Evolutionary conservation across 1,140 invertebrate genomes (phyloP), one percentile per base, ranked within the genome.

Genomic region (Papilio glaucus): DNA sequence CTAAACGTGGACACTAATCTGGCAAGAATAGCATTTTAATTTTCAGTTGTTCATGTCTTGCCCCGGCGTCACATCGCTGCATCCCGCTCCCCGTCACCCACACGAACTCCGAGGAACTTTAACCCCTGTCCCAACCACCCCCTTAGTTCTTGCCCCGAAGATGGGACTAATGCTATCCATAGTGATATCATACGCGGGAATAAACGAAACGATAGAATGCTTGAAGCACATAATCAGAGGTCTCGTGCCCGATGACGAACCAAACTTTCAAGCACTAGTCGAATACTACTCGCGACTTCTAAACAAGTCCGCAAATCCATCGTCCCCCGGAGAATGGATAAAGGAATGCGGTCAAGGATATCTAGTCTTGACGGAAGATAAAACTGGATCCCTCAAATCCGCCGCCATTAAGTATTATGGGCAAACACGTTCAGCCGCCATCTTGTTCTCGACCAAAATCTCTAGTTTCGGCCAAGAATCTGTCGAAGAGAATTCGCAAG

Each of bases 101-200:
- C 71, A 38, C 68, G 37, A 26, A 65, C 49, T 57, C 74, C 67
- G 71, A 74, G 74, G 76, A 83, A 78, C 76, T 74, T 78, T 75
- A 75, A 73, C 81, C 83, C 82, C 77, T 38, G 37, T 83, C 84
- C 29, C 82, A 80, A 79, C 8, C 42, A 78, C 81, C 83, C 74
- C 82, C 78, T 71, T 81, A 73, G 62, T 77, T 72, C 53, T 81
- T 84, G 81, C 75, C 70, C 71, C 84, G 82, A 84, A 84, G 72
- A 96, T 96, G 96, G 96, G 95, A 79, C 86, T 96, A 18, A 84
- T 97, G 72, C 89, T 97, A 60, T 96, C 96, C 10, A 90, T 96
- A 79, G 85, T 97, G 26, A 94, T 97, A 73, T 94, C 95, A n/a
- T 96, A 96, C 81, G 94, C 96, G 21, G 96, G 96, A 67, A 94